Evolutionary conservation across 2,888 invertebrate genomes (phyloP), one percentile per base, ranked within the genome.

Genomic region (Tromatobia lineatoria): DNA sequence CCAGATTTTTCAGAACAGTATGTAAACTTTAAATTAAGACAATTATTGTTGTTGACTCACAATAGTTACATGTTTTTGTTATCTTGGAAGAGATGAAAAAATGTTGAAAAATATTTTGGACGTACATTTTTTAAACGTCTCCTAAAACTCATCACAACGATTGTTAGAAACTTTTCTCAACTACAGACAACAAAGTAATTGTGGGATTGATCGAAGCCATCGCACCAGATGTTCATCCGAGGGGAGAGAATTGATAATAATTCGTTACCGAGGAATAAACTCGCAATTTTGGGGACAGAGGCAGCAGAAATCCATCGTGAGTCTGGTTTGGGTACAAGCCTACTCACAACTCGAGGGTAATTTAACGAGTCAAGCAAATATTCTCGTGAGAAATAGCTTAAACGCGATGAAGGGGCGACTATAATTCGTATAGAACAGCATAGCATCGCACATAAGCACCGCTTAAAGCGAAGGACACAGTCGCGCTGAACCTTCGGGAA

Each of bases 351-450:
- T 77, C 45, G 78, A 78, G 73, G 73, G 73, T 78, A 57, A 67
- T 73, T 82, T 82, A 78, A 82, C 78, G 73, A 77, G 77, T 82
- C 73, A 74, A 77, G 69, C 82, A 82, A 82, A 82, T 78, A 78
- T 82, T 74, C 73, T 69, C 82, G 73, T 42, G 78, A 52, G 74
- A 78, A 74, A 78, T 78, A 61, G 71, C 73, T 77, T 67, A 76
- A 82, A 66, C 76, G 57, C 66, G 59, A 57, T 47, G 73, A 77
- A 77, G 81, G 77, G 77, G 71, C 59, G 52, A 54, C 76, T 45
- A 69, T 82, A 74, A 82, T 78, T 73, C 61, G 73, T 78, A 67
- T 73, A 54, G 66, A 15, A 54, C 23, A 82, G 73, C 42, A 69
- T 73, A 59, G 73, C 73, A 50, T 50, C 59, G 15, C 42, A 50